phyloP scores from a whole-genome alignment of 1,140 invertebrate genomes.

The Halotydeus destructor region DNA sequence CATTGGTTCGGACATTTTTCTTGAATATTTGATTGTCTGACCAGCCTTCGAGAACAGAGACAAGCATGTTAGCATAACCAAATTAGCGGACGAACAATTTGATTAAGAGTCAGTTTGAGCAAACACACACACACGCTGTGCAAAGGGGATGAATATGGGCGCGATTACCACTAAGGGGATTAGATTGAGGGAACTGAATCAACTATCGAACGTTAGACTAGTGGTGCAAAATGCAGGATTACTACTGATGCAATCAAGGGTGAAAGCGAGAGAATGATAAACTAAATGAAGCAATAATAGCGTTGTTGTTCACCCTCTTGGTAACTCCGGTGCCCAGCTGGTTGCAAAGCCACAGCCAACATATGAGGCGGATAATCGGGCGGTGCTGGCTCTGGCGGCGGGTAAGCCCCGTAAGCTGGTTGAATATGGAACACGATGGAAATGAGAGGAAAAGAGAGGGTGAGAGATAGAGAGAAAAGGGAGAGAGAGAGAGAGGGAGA shows the following conservation, averaged over 20 bases:
- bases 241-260: background rate
- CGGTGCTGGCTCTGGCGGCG: conserved; percentile 55
- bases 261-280: conserved; percentile 1
- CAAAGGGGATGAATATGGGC: too few species aligned
- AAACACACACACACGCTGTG: too few species aligned
- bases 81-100: too few species aligned
- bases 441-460: background rate
- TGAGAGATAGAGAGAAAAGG: conserved; percentile 5
- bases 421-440: conserved; percentile 4
- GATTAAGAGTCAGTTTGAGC: too few species aligned
- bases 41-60: conserved; percentile 28
- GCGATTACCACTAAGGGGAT: too few species aligned
- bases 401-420: conserved; percentile 53
- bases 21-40: conserved; percentile 39
- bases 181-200: conserved; percentile 2
- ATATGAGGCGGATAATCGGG: conserved; percentile 37
- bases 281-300: conserved; percentile 9
- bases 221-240: background rate
- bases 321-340: conserved; percentile 36
- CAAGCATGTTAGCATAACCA: too few species aligned
- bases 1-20: conserved; percentile 25
- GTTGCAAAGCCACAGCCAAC: conserved; percentile 28
- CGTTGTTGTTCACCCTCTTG: conserved; percentile 23
- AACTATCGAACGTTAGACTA: background rate
- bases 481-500: background rate